Base-by-base conservation (phyloP, 2,797 vertebrate genomes). In the Pitangus sulphuratus region DNA sequence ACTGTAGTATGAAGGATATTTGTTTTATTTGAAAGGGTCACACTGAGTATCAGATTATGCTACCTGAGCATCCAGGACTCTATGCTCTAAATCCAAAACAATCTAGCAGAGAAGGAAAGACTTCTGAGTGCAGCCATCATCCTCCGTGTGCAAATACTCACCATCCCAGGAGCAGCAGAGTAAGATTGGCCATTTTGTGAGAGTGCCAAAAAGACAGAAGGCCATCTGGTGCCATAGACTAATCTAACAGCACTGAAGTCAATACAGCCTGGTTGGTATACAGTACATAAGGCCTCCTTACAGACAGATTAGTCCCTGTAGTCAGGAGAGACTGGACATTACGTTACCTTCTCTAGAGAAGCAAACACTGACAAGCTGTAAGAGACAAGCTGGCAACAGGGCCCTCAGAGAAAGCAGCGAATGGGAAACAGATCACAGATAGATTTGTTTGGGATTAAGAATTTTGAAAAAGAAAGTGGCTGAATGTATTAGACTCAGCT, bases 201-300 rank as follows among this genome's bases (percentile, higher is more conserved):
- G 74, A 42, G 54, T 92, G 95, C 94, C 95, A 96, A 81, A 89
- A 92, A 94, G 92, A 95, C 95, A 86, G 96, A 86, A 87, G 79
- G 72, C 92, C 95, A 96, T 97, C 96, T 96, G 95, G 84, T 92
- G 91, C 89, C 91, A 85, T 78, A 96, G 94, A 96, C 95, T 91
- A 78, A 94, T 92, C 92, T 94, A 96, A 94, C 78, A 89, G 76
- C 65, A 89, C 81, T 56, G 89, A 95, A 94, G 93, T 96, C 82
- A 95, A 71, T 81, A 88, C 39, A 89, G 84, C 54, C 72, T 64
- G 44, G 82, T 94, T 94, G 47, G 58, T 96, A 88, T 83, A 89
- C 72, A 51, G 57, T 83, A 48, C 61, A 33, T 47, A 74, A 87
- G 61, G 76, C 82, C 89, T 47, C 75, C 47, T 72, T 83, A 61